Percentiles rank a stretch among this genome's conserved stretches.
These are phyloP conservation scores for Rhabdophis nuchalis DNA, from an alignment of 2,797 vertebrate genomes.

Conservation along the genomic window DNA sequence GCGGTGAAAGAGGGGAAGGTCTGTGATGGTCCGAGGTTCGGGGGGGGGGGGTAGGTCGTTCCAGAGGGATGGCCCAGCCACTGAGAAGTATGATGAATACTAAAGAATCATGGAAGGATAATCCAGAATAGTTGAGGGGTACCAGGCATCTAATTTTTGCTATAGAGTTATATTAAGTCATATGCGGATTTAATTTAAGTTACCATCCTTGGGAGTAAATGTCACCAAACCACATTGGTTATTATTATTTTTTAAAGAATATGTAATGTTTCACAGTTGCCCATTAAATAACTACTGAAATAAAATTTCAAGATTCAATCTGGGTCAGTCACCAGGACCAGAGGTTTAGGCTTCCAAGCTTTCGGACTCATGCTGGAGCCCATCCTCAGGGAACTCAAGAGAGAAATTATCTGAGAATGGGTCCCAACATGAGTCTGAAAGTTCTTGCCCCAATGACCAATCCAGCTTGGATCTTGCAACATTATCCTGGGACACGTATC, in stretches of 20 bases:
- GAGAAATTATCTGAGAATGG: neutral
- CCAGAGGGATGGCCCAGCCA: no score
- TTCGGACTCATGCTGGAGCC: neutral
- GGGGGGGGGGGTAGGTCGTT: no score
- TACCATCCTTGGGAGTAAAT: neutral
- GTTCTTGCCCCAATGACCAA: neutral
- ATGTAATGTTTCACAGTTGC: neutral
- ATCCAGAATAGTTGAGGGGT: neutral
- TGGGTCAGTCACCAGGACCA: neutral
- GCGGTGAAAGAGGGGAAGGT: no score
- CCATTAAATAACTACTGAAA: neutral
- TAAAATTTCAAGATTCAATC: neutral
- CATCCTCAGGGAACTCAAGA: neutral
- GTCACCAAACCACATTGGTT: neutral
- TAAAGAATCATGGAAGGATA: neutral
- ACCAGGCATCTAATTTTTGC: neutral
- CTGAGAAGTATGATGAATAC: neutral
- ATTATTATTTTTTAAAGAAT: neutral
- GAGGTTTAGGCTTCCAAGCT: neutral
- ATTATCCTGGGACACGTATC: neutral
- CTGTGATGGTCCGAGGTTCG: no score
- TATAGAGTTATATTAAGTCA: neutral
- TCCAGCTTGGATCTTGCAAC: neutral
- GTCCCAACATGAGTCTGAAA: no score
- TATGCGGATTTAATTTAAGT: neutral